Base-by-base conservation (phyloP, 2,797 vertebrate genomes). In the Chanos chanos region DNA sequence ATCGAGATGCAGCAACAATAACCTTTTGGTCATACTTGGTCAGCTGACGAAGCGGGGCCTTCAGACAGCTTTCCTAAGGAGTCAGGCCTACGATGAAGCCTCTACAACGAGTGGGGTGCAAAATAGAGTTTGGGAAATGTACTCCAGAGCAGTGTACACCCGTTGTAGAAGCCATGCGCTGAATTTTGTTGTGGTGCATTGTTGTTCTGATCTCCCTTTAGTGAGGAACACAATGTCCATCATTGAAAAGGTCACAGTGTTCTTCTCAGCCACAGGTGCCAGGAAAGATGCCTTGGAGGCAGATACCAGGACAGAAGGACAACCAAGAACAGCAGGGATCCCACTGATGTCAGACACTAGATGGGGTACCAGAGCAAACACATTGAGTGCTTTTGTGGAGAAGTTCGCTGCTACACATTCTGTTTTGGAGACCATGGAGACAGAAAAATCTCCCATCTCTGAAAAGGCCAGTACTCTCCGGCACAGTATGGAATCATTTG, bases 131-230 rank as follows among this genome's bases (percentile, higher is more conserved):
- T 51, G 27, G 31, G 47, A 71, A 22, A 57, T 57, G 21, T 39
- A 39, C 13, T 28, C 51, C 19, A 36, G 22, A 30, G 39, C 51
- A 37, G 7, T 57, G 30, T 66, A 27, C 34, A 47, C 52, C n/a
- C 57, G 71, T 24, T 65, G 56, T 19, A 36, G 52, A 37, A 65
- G 44, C 57, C 63, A 62, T 61, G 51, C 44, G 12, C 68, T 61
- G 16, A 62, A 56, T 45, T 31, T 61, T 8, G 57, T 71, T 25
- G 63, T 57, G 44, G 37, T 43, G 16, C 64, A 64, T 64, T 37
- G 54, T 7, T 66, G 44, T 37, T 68, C 44, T 39, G 63, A 57
- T 36, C 7, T 57, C 13, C 36, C 62, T 48, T 37, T 37, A 51
- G 27, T 39, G 30, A 25, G 53, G 28, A 55, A 31, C 64, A 55